Base-by-base conservation (phyloP, 2,888 invertebrate species). In the Plusia festucae region DNA sequence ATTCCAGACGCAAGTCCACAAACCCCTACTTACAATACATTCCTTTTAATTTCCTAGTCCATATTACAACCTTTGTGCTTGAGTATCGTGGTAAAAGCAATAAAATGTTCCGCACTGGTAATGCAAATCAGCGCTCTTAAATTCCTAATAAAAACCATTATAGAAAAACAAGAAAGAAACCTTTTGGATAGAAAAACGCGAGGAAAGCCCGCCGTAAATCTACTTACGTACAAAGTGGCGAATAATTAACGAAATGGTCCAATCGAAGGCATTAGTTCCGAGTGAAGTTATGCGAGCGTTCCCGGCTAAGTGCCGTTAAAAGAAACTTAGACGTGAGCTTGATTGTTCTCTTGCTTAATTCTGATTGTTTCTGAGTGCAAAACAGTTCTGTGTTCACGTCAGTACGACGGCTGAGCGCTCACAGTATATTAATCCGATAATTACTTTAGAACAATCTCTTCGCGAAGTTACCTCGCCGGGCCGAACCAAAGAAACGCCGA, bases 231-330 rank as follows among this genome's bases (percentile, higher is more conserved):
- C 91, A 91, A 94, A 94, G 93, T 94, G 93, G 92, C 93, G 94
- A 94, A 95, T 94, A 95, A 95, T 95, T 94, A 95, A 93, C 92
- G 93, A 89, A 95, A 95, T 94, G 94, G 94, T 90, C 94, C 93
- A 91, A 94, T 94, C 93, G 93, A 90, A 91, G 90, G 93, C 92
- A 93, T 94, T 94, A 93, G 93, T 93, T 93, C 85, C 86, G 82
- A 88, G 88, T 87, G 91, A 91, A 94, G 90, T 93, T 94, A 93
- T 92, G 91, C 93, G 90, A 89, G 84, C 84, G 90, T 88, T 83
- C 85, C 79, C 85, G 83, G 87, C 90, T 93, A 94, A 94, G 93
- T 91, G 92, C 93, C 93, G 94, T 93, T 94, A 93, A 94, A 94
- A 93, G 94, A 93, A 95, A 94, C 93, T 94, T 93, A 91, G 93